Base-by-base conservation (phyloP, 2,113 vertebrate genomes). In the Ctenomys sociabilis region DNA sequence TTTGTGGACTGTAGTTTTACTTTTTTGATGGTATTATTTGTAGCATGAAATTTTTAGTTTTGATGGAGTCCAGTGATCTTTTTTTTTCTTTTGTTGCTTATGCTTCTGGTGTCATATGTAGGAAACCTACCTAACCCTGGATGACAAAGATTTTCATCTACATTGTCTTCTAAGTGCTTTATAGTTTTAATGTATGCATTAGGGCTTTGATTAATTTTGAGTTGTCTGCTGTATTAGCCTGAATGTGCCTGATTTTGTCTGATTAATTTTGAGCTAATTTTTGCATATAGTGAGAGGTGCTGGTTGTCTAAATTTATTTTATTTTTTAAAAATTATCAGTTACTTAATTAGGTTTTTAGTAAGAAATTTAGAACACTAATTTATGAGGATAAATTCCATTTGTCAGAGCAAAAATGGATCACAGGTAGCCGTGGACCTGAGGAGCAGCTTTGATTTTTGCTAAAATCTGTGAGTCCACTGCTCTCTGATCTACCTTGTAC, bases 221-320 rank as follows among this genome's bases (percentile, higher is more conserved):
- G 43, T 83, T 86, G 54, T 57, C 54, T 57, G 54, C 54, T 17
- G 19, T 19, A 57, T 17, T 17, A 57, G 14, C 14, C 54, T 57
- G 54, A 19, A 57, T 12, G 52, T 54, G 14, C 52, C 49, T 54
- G 52, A 54, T 54, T 13, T 54, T 54, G 52, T 54, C 52, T 70
- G 40, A 63, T 90, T 93, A 8, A 82, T 96, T 95, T 61, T 77
- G 35, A 93, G 43, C 82, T 86, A 82, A 32, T 66, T 61, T 82
- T 78, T 93, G 9, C 81, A 5, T 75, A 19, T 66, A 43, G 26
- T 87, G 77, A 77, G 35, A 68, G 26, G 3, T 87, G 24, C 37
- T 70, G 19, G 57, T 77, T 91, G 22, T n/a, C n/a, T 49, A 49
- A 49, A 11, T 49, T 49, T 49, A 49, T 49, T 49, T 49, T 49